phyloP scores from a whole-genome alignment of 2,113 vertebrate species.

The Oncorhynchus tshawytscha region DNA sequence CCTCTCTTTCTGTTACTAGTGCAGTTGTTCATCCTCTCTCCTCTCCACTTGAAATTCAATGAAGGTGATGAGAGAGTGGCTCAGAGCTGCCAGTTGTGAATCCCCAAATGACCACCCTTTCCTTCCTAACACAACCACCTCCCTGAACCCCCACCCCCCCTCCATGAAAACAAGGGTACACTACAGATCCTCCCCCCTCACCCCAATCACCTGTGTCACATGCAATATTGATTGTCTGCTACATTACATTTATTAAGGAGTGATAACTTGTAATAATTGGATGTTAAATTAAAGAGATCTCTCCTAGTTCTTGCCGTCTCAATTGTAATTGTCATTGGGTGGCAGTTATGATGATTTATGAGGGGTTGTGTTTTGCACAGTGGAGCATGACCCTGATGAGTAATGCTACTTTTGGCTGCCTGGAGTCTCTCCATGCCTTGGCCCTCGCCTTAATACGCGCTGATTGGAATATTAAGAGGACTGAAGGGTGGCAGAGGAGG shows the following conservation, averaged over 20 bases:
- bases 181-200: constrained; percentile 10
- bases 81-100: neutral
- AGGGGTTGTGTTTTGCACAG: constrained; percentile 96
- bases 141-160: neutral
- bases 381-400: constrained; percentile 93
- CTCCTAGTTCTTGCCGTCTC: constrained; percentile 97
- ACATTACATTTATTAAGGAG: constrained; percentile 99
- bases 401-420: constrained; percentile 88
- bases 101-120: neutral
- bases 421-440: constrained; percentile 82
- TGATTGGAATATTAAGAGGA: constrained; percentile 92
- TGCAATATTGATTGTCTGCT: constrained; percentile 98
- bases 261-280: constrained; percentile 99
- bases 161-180: constrained; percentile 8
- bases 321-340: constrained; percentile 98
- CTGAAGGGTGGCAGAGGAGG: constrained; percentile 55
- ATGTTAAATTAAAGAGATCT: constrained; percentile 99
- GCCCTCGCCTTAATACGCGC: constrained; percentile 80
- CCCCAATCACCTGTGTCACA: constrained; percentile 80
- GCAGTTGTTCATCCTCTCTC: neutral
- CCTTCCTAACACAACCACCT: constrained; percentile 26
- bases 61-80: constrained; percentile 9
- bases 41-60: neutral
- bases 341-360: constrained; percentile 99
- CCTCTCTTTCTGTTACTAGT: neutral